Base-by-base conservation (phyloP, 2,888 invertebrate species). In the Agrypnus murinus region DNA sequence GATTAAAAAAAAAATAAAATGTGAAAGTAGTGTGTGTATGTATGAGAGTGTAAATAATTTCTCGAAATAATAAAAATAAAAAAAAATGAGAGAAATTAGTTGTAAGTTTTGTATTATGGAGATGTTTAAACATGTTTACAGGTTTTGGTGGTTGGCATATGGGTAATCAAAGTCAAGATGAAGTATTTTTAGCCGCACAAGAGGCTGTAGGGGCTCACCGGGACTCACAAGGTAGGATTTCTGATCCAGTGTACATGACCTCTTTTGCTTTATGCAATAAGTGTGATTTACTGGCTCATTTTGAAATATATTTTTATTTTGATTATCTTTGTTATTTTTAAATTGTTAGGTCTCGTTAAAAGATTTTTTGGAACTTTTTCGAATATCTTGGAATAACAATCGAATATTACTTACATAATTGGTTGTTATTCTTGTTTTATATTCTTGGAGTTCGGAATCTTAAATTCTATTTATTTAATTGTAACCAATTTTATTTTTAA, bases 171-270 rank as follows among this genome's bases (percentile, higher is more conserved):
- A 90, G 92, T 91, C 94, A 94, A 88, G 95, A 95, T 83, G 95
- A 95, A 89, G 92, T 94, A 83, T 91, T 91, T 84, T 90, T 95
- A 89, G 92, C 93, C 85, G 93, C 94, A 85, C 94, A 93, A 88
- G 95, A 93, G 86, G 89, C 89, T 82, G 89, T 88, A 74, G 89
- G 89, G 87, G 91, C 92, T 88, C 94, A 94, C 87, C 91, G 95
- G 88, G 95, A 95, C 89, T 93, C 94, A 86, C 95, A 95, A 95
- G 95, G 95, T 95, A 94, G 93, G 94, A 88, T 87, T 87, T 87
- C 58, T 40, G 60, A 67, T 73, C 64, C 70, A 69, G 62, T 57
- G 8, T 38, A 57, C 45, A 19, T 60, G 14, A 55, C 46, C 75
- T 70, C 67, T 72, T 73, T 59, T 73, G 65, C 65, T 62, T 63